A percentile compares a stretch with the other conserved stretches of the same genome.
Evolutionary conservation across 2,797 vertebrate genomes (phyloP).

Genomic region (Todus mexicanus): DNA sequence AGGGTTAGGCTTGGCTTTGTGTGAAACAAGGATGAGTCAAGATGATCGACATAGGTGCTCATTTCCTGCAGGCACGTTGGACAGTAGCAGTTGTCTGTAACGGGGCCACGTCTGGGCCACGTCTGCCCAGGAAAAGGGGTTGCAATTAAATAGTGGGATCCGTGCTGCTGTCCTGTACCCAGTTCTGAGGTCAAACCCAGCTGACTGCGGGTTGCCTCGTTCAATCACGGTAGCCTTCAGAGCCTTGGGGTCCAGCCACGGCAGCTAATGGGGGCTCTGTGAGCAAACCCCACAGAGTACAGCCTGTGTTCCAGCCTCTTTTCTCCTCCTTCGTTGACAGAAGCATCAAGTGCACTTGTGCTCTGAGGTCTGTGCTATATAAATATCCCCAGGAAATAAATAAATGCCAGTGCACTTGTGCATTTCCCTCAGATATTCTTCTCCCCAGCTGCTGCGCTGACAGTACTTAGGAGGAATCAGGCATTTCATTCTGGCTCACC

Average conservation of each 20-base stretch:
- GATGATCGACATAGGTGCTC: not conserved
- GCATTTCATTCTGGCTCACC: slow-evolving; percentile 59
- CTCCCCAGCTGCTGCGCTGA: slow-evolving; percentile 69
- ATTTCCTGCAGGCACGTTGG: not conserved
- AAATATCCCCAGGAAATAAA: slow-evolving; percentile 74
- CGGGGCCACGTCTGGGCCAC: accelerated
- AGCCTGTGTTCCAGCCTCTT: slow-evolving; percentile 28
- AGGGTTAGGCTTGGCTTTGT: not conserved
- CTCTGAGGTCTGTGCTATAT: slow-evolving; percentile 67
- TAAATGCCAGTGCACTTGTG: slow-evolving; percentile 66
- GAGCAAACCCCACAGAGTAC: not conserved
- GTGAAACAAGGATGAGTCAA: not conserved
- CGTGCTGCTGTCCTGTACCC: not conserved
- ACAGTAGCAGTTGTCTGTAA: not conserved
- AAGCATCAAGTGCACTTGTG: slow-evolving; percentile 60
- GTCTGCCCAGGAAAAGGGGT: not conserved
- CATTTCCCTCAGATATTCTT: slow-evolving; percentile 63
- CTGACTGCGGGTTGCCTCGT: not conserved
- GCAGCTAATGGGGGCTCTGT: not conserved
- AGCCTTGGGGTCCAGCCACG: not conserved
- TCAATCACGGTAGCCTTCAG: not conserved
- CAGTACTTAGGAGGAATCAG: slow-evolving; percentile 59
- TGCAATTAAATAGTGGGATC: not conserved
- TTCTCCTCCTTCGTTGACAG: slow-evolving; percentile 51
- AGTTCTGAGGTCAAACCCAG: no score